Percentiles rank a stretch among this genome's conserved stretches.
Conservation (phyloP, 2,113 vertebrate species). For the Chlamydotis undulata region DNA sequence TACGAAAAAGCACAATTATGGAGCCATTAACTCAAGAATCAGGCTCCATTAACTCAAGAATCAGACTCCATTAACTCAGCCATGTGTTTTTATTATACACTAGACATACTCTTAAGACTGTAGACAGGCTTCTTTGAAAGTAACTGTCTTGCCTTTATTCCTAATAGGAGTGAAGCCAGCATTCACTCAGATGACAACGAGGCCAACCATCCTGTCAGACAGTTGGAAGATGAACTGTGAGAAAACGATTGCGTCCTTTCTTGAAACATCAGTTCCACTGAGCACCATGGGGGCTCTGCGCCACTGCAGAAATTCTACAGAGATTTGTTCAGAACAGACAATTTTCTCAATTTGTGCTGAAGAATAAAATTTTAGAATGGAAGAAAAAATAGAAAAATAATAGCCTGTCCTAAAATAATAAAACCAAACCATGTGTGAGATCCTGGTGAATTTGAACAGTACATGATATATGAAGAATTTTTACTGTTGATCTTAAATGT, state of each 20-base stretch:
- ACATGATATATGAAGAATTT: not conserved
- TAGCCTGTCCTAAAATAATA: not conserved
- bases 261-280: not conserved
- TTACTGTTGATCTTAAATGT: too few relatives aligned
- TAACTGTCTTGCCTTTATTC: not conserved
- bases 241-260: not conserved
- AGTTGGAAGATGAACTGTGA: not conserved
- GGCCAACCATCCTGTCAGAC: not conserved
- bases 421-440: not conserved
- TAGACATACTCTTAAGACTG: not conserved
- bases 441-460: not conserved
- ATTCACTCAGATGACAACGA: not conserved
- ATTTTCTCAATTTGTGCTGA: not conserved
- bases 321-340: not conserved
- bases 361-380: not conserved
- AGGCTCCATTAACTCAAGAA: not conserved
- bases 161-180: not conserved
- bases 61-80: not conserved
- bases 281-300: rapidly evolving
- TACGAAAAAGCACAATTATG: not conserved
- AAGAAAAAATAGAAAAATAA: not conserved
- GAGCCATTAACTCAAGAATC: not conserved
- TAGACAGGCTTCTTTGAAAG: not conserved
- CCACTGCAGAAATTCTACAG: not conserved
- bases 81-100: not conserved